Evolutionary conservation across 2,888 invertebrate genomes (phyloP).

Genomic region (Frankliniella intonsa): DNA sequence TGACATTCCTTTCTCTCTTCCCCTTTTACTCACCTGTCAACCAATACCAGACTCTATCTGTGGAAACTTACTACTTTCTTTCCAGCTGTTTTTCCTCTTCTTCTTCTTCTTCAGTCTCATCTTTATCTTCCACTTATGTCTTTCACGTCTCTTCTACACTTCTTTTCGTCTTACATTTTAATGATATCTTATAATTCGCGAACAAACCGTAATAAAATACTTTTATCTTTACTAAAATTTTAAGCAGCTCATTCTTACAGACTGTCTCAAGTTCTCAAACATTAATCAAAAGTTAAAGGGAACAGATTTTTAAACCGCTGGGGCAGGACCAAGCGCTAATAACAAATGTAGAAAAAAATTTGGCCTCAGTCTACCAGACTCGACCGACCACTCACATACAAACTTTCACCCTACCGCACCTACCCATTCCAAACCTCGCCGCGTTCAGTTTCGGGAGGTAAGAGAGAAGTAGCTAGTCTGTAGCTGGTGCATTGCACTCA

Average conservation of each 20-base stretch:
- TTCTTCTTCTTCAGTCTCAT: background rate
- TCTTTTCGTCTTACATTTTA: background rate
- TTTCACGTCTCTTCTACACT: background rate
- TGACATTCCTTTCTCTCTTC: background rate
- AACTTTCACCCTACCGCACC: background rate
- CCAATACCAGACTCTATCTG: background rate
- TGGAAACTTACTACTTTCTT: background rate
- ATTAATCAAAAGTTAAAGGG: too few species aligned
- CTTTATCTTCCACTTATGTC: background rate
- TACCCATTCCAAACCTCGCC: background rate
- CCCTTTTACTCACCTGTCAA: background rate
- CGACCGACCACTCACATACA: background rate
- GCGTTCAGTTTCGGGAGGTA: background rate
- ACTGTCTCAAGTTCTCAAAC: too few species aligned
- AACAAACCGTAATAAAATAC: too few species aligned
- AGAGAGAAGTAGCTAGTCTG: background rate
- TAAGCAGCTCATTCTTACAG: too few species aligned
- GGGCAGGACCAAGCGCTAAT: too few species aligned
- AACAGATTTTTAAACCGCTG: too few species aligned
- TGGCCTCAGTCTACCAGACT: constrained; percentile 6
- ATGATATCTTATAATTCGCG: too few species aligned
- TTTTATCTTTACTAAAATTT: too few species aligned
- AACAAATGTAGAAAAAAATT: background rate
- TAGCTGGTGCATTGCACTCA: background rate
- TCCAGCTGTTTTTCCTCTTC: background rate